phyloP scores from a whole-genome alignment of 1,140 invertebrate genomes.

The Pseudoatta argentina region DNA sequence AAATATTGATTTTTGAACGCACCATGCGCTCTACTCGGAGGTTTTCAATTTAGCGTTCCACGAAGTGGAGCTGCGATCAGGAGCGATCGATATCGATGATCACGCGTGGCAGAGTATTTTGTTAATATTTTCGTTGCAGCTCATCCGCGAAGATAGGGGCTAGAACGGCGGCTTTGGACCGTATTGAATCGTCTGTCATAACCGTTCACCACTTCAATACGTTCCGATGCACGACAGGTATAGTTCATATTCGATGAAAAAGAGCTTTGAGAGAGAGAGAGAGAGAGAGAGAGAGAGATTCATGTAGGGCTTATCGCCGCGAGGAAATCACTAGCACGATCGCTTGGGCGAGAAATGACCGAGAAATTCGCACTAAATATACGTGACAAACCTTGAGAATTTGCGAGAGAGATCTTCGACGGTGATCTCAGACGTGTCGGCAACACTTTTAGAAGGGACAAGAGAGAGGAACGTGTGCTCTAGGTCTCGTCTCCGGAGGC shows the following conservation, averaged over 20 bases:
- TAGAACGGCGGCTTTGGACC: slow-evolving; percentile 8
- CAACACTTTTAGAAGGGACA: slow-evolving; percentile 50
- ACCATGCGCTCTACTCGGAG: slow-evolving; percentile 36
- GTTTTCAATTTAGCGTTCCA: slow-evolving; percentile 48
- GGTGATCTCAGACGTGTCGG: neutral
- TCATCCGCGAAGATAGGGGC: slow-evolving; percentile 57
- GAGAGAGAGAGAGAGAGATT: slow-evolving; percentile 51
- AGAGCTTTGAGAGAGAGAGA: slow-evolving; percentile 35
- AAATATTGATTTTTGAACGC: slow-evolving; percentile 58
- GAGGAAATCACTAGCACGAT: slow-evolving; percentile 25
- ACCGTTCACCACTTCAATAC: slow-evolving; percentile 68
- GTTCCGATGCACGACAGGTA: slow-evolving; percentile 48
- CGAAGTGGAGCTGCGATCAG: slow-evolving; percentile 1
- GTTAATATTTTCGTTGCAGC: slow-evolving; percentile 63
- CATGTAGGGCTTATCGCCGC: slow-evolving; percentile 60
- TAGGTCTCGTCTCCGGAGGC: slow-evolving; percentile 35
- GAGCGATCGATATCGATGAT: slow-evolving; percentile 54
- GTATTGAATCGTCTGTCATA: slow-evolving; percentile 71
- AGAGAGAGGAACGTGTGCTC: slow-evolving; percentile 38
- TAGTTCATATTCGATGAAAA: slow-evolving; percentile 50
- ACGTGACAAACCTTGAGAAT: slow-evolving; percentile 55
- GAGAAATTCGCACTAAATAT: slow-evolving; percentile 67
- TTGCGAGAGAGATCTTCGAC: slow-evolving; percentile 37
- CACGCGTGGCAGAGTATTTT: slow-evolving; percentile 49
- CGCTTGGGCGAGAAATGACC: slow-evolving; percentile 16